A percentile compares a stretch with the other conserved stretches of the same genome.
Evolutionary conservation across 2,888 invertebrate genomes (phyloP).

Genomic region (Lymantria monacha): DNA sequence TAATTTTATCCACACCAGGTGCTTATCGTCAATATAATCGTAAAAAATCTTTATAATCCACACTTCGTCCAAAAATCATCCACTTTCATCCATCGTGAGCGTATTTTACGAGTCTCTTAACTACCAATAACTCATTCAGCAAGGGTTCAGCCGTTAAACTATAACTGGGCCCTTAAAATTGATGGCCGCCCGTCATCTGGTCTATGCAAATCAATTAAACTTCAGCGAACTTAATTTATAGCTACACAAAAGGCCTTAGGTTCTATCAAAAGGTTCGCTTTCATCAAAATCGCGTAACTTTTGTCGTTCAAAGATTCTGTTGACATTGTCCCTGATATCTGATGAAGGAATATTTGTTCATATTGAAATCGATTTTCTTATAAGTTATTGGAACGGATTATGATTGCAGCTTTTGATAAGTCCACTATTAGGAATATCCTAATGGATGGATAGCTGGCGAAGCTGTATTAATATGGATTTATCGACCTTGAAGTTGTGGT

Average conservation of each 20-base stretch:
- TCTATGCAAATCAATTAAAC: constrained; percentile 44
- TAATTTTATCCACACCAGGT: not conserved
- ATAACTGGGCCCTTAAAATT: constrained; percentile 26
- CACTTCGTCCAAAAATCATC: not conserved
- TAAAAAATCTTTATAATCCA: not conserved
- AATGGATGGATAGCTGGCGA: too few relatives aligned
- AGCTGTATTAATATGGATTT: too few relatives aligned
- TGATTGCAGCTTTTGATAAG: too few relatives aligned
- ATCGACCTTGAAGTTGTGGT: too few relatives aligned
- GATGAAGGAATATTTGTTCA: constrained; percentile 16
- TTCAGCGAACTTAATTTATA: constrained; percentile 42
- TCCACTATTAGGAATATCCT: too few relatives aligned
- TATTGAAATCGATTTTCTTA: constrained; percentile 5
- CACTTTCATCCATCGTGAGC: not conserved
- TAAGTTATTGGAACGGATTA: not conserved
- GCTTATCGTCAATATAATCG: not conserved
- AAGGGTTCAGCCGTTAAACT: constrained; percentile 29
- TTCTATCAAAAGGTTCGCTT: constrained; percentile 35
- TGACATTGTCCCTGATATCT: constrained; percentile 30
- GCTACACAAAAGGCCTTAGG: constrained; percentile 36
- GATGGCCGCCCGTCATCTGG: constrained; percentile 33
- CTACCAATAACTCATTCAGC: constrained; percentile 17
- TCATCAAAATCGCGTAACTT: constrained; percentile 37
- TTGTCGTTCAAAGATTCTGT: constrained; percentile 10
- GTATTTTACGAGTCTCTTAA: constrained; percentile 24